Percentiles rank a stretch among this genome's conserved stretches.
Evolutionary conservation across 2,113 vertebrate species (phyloP).

Genomic region (Vulpes lagopus): DNA sequence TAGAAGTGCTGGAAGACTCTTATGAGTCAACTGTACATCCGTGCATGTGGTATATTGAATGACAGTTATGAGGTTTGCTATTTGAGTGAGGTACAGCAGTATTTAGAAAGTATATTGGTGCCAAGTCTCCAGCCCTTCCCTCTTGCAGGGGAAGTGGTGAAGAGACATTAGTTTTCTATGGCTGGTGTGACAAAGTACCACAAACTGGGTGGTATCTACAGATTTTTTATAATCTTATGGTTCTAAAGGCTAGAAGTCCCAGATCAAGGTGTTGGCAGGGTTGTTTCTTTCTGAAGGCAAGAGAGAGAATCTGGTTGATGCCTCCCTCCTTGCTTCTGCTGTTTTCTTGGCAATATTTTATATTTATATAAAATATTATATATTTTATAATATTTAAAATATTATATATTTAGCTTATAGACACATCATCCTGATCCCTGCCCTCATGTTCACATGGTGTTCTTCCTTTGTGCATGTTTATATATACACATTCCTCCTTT

Average conservation of each 20-base stretch:
- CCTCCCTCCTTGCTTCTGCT: background rate
- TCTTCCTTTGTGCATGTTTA: background rate
- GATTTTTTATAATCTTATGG: background rate
- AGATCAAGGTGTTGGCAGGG: background rate
- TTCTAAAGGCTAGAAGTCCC: background rate
- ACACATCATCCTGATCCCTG: background rate
- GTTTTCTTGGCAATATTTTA: background rate
- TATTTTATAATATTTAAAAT: too few species aligned
- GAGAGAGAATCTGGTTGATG: background rate
- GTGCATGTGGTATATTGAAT: too few species aligned
- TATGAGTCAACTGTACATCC: background rate
- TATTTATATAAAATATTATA: too few species aligned
- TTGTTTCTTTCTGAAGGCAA: background rate
- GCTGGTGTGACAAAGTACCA: background rate
- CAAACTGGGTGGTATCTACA: background rate
- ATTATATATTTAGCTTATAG: background rate
- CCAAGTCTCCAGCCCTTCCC: background rate
- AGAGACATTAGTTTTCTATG: background rate
- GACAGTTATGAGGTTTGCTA: background rate
- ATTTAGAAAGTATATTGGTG: background rate
- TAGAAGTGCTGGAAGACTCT: slow-evolving; percentile 55
- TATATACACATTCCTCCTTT: background rate
- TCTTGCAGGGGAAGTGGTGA: background rate
- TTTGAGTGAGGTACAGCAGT: background rate
- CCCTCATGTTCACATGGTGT: background rate